Evolutionary conservation across 2,888 invertebrate genomes (phyloP).

Genomic region (Agriopis marginaria): DNA sequence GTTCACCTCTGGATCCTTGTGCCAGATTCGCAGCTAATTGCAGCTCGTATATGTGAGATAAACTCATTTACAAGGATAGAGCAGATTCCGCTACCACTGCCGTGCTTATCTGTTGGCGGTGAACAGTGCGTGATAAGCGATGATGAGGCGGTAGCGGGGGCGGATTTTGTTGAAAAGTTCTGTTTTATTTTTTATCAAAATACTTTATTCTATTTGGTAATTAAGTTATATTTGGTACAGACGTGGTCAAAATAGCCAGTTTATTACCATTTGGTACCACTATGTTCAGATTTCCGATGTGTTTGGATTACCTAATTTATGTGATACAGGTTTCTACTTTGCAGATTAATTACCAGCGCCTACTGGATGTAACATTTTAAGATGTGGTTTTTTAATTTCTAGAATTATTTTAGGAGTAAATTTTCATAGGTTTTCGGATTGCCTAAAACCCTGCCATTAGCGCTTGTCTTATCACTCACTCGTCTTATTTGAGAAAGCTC

Average conservation of each 20-base stretch:
- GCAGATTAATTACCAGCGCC: too few species aligned
- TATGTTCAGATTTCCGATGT: too few species aligned
- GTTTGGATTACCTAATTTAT: too few species aligned
- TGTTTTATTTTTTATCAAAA: not conserved
- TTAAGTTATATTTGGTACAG: too few species aligned
- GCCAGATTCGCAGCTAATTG: conserved; percentile 82
- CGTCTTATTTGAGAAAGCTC: not conserved
- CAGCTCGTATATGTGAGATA: conserved; percentile 78
- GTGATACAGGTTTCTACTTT: too few species aligned
- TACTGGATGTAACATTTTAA: too few species aligned
- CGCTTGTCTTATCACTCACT: too few species aligned
- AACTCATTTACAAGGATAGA: conserved; percentile 85
- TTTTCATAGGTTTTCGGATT: not conserved
- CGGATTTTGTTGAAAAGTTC: conserved; percentile 24
- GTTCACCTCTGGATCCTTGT: conserved; percentile 65
- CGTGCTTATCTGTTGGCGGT: conserved; percentile 71
- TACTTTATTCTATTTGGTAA: too few species aligned
- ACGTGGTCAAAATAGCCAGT: too few species aligned
- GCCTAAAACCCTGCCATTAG: not conserved
- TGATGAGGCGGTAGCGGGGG: conserved; percentile 44
- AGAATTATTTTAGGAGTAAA: too few species aligned
- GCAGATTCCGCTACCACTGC: conserved; percentile 77
- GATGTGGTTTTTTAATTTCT: too few species aligned
- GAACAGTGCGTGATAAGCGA: conserved; percentile 19
- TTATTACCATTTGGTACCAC: too few species aligned